Evolutionary conservation across 2,888 invertebrate species (phyloP).

Genomic region (Hirudinaria manillensis): DNA sequence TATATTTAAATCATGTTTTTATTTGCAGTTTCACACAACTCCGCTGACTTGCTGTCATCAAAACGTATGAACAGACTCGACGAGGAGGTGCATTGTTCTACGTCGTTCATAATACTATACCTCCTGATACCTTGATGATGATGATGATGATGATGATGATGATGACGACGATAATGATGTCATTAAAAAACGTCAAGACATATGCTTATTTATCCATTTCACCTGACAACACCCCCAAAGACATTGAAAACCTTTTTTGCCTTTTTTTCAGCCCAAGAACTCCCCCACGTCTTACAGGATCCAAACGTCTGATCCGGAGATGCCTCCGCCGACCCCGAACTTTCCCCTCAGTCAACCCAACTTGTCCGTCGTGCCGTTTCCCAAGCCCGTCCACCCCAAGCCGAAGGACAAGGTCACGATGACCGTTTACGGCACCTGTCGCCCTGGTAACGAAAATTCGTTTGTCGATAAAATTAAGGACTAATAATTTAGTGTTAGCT

Average conservation of each 20-base stretch:
- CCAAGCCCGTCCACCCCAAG: neutral
- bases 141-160: neutral
- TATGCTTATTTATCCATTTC: too few relatives aligned
- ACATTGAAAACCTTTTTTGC: too few relatives aligned
- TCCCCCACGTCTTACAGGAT: conserved; percentile 9
- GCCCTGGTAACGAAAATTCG: conserved; percentile 57
- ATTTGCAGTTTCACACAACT: neutral
- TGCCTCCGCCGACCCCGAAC: neutral
- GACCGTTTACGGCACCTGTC: conserved; percentile 68
- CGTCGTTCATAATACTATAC: too few relatives aligned
- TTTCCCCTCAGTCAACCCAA: neutral
- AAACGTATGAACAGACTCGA: neutral
- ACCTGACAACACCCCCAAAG: too few relatives aligned
- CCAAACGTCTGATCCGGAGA: conserved; percentile 20
- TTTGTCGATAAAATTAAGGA: too few relatives aligned
- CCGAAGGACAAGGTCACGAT: conserved; percentile 63
- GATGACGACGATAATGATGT: neutral
- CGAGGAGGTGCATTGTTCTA: neutral
- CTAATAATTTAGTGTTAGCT: too few relatives aligned
- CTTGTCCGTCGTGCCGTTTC: neutral
- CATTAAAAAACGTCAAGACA: neutral
- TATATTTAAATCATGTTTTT: too few relatives aligned
- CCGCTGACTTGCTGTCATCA: neutral
- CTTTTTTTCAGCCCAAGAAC: neutral
- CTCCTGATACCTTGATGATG: too few relatives aligned